Base-by-base conservation (phyloP, 2,888 invertebrate species). In the Boloria selene region DNA sequence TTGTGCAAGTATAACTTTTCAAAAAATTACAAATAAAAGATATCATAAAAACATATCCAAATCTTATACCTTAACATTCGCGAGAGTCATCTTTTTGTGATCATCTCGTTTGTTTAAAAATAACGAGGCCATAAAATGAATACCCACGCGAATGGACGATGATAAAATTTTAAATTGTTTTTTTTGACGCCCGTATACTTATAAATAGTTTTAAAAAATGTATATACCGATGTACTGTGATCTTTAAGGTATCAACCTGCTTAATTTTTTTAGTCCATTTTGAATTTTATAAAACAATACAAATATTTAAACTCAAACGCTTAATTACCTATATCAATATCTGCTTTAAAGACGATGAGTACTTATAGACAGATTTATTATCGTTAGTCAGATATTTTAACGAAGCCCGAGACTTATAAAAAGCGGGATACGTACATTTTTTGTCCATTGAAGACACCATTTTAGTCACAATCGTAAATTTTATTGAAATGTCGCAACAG, bases 381-480 rank as follows among this genome's bases (percentile, higher is more conserved):
- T 87, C 83, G 79, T 79, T 73, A 72, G 78, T 77, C 79, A 89
- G 87, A 90, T 87, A 90, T 91, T 91, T 91, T 91, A 91, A 91
- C 91, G 91, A 91, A 89, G 83, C 77, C 74, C 81, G 79, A 81
- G 51, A 58, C 51, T 26, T 58, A 58, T 58, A 64, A 64, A 88
- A 89, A 88, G 87, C 84, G 83, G 84, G 80, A 86, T 85, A 88
- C 83, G 86, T 86, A 38, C 31, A 83, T 85, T 90, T 90, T 88
- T 88, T 88, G 85, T 88, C 85, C 86, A 85, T 86, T 82, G 86
- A 83, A 86, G 52, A 87, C 85, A 86, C 88, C 87, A 89, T 90
- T 91, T 90, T 87, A 91, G 91, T 90, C 89, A 88, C 84, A 88
- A 90, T 89, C 91, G 91, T 91, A 91, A 92, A 91, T 92, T 91